These are phyloP conservation scores for Coregonus suidteri DNA, from an alignment of 2,797 vertebrate genomes.

Conservation along the genomic window DNA sequence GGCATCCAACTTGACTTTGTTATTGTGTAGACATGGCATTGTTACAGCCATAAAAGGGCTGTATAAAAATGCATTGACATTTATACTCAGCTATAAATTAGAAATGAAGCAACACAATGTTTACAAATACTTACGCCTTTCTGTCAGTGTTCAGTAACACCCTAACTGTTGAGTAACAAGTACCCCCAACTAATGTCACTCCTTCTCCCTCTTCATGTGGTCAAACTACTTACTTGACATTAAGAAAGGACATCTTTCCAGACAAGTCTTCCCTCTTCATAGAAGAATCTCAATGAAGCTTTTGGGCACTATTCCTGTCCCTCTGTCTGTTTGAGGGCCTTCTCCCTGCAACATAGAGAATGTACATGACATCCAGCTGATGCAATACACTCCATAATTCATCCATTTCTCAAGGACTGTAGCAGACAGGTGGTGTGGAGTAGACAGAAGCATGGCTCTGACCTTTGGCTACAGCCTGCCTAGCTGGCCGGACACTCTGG, in stretches of 20 bases:
- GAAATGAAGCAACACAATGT: not conserved
- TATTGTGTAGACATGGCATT: no score
- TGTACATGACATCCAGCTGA: conserved; percentile 3
- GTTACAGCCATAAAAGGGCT: no score
- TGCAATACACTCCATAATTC: not conserved
- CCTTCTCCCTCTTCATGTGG: not conserved
- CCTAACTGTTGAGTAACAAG: not conserved
- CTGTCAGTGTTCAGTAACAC: not conserved
- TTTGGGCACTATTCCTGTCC: not conserved
- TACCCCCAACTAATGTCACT: not conserved
- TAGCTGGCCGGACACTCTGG: not conserved
- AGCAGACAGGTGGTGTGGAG: not conserved
- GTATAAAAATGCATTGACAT: no score
- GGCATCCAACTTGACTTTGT: not conserved
- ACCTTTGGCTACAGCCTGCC: not conserved
- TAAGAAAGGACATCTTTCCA: no score
- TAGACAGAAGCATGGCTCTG: not conserved
- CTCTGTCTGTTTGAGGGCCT: not conserved
- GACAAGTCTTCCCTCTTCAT: no score
- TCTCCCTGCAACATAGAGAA: not conserved
- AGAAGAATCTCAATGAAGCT: not conserved
- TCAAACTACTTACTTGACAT: no score
- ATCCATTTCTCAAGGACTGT: not conserved
- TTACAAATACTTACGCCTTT: not conserved
- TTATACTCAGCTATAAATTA: not conserved